phyloP scores from a whole-genome alignment of 2,113 vertebrate species.

The Microcebus murinus region DNA sequence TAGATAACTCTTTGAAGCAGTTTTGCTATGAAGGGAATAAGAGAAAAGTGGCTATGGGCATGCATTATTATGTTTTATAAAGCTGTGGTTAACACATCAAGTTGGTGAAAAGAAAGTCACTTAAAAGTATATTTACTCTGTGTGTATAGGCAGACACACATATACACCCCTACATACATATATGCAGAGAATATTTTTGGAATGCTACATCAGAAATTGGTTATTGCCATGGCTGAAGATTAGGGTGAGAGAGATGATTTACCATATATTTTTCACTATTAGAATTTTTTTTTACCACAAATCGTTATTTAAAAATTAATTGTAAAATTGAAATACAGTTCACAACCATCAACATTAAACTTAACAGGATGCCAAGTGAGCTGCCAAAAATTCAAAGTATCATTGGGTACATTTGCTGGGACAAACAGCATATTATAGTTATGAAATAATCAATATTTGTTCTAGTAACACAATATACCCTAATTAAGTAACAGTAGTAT shows the following conservation, averaged over 20 bases:
- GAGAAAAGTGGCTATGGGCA: background rate
- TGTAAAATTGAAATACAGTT: background rate
- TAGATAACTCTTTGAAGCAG: background rate
- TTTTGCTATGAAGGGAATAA: background rate
- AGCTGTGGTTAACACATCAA: background rate
- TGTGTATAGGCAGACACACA: background rate
- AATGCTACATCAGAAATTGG: background rate
- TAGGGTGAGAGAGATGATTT: background rate
- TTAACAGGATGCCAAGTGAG: background rate
- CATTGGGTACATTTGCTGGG: background rate
- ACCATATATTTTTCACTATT: background rate
- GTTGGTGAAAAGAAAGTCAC: background rate
- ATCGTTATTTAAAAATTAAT: background rate
- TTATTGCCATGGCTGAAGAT: background rate
- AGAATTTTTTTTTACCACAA: background rate
- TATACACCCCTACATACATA: too few relatives aligned
- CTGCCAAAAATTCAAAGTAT: background rate
- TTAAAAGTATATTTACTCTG: background rate
- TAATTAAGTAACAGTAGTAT: background rate
- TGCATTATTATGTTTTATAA: background rate
- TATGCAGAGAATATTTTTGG: background rate
- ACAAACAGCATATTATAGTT: background rate
- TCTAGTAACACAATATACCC: background rate
- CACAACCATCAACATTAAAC: background rate
- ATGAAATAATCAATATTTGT: background rate